Evolutionary conservation across 30 jellyfish, hydroid and myxozoan genomes (phyloP).

Genomic region (Turritopsis rubra): DNA sequence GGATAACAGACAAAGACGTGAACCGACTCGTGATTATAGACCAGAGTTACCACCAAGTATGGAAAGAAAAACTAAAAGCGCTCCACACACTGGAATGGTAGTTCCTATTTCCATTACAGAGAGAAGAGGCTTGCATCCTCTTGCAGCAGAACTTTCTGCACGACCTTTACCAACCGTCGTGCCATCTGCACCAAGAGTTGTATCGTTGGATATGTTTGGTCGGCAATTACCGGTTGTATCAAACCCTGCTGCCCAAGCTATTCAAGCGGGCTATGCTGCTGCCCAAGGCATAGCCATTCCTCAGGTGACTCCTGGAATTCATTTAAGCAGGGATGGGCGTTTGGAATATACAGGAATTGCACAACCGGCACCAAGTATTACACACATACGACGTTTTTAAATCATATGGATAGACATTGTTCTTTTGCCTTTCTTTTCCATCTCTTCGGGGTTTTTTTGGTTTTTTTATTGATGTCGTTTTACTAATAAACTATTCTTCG

Average conservation of each 20-base stretch:
- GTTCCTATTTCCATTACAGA: conserved; percentile 27
- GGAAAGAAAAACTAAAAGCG: conserved; percentile 1
- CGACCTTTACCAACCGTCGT: conserved; percentile 25
- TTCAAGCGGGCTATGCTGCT: conserved; percentile 42
- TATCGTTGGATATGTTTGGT: conserved; percentile 24
- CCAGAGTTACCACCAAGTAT: neutral
- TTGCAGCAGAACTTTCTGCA: conserved; percentile 26
- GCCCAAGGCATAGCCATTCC: conserved; percentile 31
- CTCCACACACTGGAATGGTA: neutral
- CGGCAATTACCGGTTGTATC: conserved; percentile 30
- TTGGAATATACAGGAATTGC: conserved; percentile 27
- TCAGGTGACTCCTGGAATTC: conserved; percentile 23
- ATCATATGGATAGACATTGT: neutral
- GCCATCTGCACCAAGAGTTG: conserved; percentile 13
- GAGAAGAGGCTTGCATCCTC: conserved; percentile 36
- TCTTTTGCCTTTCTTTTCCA: neutral
- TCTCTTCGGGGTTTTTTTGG: neutral
- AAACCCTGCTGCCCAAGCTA: conserved; percentile 25
- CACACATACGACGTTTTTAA: conserved; percentile 8
- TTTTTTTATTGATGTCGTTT: no score
- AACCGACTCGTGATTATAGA: conserved; percentile 9
- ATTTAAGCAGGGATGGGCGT: conserved; percentile 25
- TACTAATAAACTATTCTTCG: neutral
- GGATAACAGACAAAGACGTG: neutral
- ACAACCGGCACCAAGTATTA: conserved; percentile 17